These are phyloP conservation scores for Zaprionus capensis DNA, from an alignment of 1,140 invertebrate genomes.

Conservation along the genomic window DNA sequence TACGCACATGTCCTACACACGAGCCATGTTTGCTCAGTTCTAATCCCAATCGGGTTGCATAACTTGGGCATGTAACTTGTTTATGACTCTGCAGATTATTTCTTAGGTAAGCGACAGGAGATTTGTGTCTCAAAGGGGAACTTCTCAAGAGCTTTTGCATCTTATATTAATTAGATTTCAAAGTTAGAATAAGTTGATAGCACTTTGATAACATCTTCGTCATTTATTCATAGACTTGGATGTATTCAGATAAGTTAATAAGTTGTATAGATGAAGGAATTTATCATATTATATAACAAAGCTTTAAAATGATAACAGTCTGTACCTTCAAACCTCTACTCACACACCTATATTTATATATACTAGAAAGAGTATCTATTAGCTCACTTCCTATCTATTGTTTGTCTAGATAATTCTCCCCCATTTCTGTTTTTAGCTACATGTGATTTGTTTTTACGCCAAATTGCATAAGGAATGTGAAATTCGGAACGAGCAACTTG, in stretches of 20 bases:
- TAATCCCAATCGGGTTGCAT: not conserved
- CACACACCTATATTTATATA: not conserved
- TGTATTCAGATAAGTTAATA: too few relatives aligned
- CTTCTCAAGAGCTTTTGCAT: not conserved
- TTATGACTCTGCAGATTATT: not conserved
- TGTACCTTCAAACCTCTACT: not conserved
- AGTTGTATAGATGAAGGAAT: too few relatives aligned
- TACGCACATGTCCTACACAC: conserved; percentile 32
- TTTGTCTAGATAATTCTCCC: not conserved
- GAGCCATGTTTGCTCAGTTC: conserved; percentile 4
- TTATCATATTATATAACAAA: too few relatives aligned
- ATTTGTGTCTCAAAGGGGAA: not conserved
- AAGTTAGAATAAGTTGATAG: too few relatives aligned
- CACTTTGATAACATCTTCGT: too few relatives aligned
- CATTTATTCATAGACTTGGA: too few relatives aligned
- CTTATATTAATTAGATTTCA: not conserved
- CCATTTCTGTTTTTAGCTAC: conserved; percentile 47
- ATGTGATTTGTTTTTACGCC: conserved; percentile 73
- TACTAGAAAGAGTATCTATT: not conserved
- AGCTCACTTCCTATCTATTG: not conserved
- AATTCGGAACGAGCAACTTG: conserved; percentile 47
- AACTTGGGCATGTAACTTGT: conserved; percentile 1
- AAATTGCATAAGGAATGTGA: conserved; percentile 73
- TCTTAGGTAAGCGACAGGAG: not conserved
- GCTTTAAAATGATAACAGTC: too few relatives aligned